Evolutionary conservation across 1,140 invertebrate genomes (phyloP), one percentile per base, ranked within the genome.

Genomic region (Lineus longissimus): DNA sequence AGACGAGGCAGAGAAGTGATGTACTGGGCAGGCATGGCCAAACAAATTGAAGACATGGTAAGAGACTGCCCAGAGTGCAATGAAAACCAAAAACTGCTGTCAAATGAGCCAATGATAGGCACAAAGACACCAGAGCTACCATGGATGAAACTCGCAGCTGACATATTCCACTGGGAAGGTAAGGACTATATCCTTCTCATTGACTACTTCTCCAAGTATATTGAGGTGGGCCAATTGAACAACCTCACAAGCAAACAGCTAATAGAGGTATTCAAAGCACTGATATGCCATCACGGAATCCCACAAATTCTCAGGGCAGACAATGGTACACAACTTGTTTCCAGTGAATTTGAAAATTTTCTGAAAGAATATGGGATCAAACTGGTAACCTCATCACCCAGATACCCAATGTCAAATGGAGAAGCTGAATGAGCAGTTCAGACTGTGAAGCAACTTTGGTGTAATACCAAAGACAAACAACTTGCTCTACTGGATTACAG

Each of bases 401-500:
- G 67, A 25, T 71, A 70, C 55, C 65, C 63, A 33, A 43, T 43
- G 45, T 27, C 60, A 1, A 70, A 68, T 55, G 63, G 64, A 51
- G 68, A 63, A 55, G 68, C 70, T 13, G 68, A 70, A 54, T 41
- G 66, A 30, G 68, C 68, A n/a, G 64, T 68, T n/a, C 68, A 72
- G 55, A 69, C 64, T 13, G 67, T 69, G 15, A 69, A 71, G 57
- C 61, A 55, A 56, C 25, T 70, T 11, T 68, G 66, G 64, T 56
- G 27, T 41, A 68, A 68, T 36, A 43, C 57, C 7, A 64, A 61
- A 25, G 70, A 71, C 36, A 63, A 62, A 56, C 55, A 70, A 13
- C 41, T 67, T 4, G 61, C 63, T 43, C 57, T 71, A 19, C 30
- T 73, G 17, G 65, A 65, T 43, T 70, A 70, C 43, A 40, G 67